A percentile compares a stretch with the other conserved stretches of the same genome.
Evolutionary conservation across 2,797 vertebrate genomes (phyloP).

Genomic region (Hemibagrus guttatus): DNA sequence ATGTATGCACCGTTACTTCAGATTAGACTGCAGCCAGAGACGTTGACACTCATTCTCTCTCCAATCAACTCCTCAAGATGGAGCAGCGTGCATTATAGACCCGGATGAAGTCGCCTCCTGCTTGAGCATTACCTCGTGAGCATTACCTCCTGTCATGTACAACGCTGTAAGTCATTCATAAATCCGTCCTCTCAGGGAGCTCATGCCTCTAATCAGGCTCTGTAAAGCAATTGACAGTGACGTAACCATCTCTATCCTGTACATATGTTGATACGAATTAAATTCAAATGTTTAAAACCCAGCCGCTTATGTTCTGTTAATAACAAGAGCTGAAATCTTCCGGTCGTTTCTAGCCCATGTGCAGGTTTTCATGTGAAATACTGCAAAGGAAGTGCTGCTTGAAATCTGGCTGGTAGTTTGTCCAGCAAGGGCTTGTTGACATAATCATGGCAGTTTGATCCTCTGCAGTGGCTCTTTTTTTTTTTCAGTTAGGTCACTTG

Average conservation of each 20-base stretch:
- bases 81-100: not conserved
- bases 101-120: conserved; percentile 25
- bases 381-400: conserved; percentile 4
- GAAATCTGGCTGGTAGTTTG: conserved; percentile 10
- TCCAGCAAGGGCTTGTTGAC: not conserved
- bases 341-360: not conserved
- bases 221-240: conserved; percentile 34
- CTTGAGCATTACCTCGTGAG: conserved; percentile 38
- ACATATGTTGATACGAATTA: not conserved
- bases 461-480: conserved; percentile 3
- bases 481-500: conserved; percentile 21
- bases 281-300: not conserved
- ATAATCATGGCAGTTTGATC: conserved; percentile 14
- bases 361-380: not conserved
- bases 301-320: not conserved
- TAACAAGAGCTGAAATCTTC: not conserved
- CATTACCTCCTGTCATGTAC: conserved; percentile 25
- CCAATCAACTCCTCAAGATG: conserved; percentile 1
- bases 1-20: not conserved
- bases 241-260: not conserved
- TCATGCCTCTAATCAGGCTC: conserved; percentile 26
- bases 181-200: conserved; percentile 28
- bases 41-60: not conserved
- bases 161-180: conserved; percentile 34
- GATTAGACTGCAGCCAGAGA: too few species aligned